A percentile compares a stretch with the other conserved stretches of the same genome.
Conservation (phyloP, 2,113 vertebrate species). For the Peromyscus maniculatus region DNA sequence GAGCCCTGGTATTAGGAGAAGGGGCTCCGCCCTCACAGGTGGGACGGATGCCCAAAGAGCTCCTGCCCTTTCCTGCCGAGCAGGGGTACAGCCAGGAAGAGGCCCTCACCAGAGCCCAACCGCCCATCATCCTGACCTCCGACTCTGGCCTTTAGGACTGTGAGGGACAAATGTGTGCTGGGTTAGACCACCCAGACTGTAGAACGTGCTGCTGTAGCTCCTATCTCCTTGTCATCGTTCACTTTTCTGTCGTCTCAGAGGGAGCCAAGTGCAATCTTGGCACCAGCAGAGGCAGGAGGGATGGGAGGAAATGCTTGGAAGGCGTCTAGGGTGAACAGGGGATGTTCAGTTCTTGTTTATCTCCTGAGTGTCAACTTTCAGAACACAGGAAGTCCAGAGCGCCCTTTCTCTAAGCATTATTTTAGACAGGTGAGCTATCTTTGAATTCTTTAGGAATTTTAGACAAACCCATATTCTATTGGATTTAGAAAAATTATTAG, state of each 20-base stretch:
- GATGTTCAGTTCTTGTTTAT: not conserved
- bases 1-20: not conserved
- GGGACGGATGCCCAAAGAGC: not conserved
- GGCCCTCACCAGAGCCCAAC: not conserved
- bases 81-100: not conserved
- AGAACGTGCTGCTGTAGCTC: not conserved
- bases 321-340: not conserved
- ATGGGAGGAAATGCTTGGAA: conserved; percentile 17
- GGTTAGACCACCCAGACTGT: not conserved
- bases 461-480: not conserved
- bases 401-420: not conserved
- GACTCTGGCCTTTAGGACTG: not conserved
- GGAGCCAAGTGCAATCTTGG: conserved; percentile 24
- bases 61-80: not conserved
- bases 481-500: not conserved
- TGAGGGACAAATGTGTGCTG: not conserved
- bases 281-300: not conserved
- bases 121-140: not conserved
- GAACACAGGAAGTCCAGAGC: conserved; percentile 22
- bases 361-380: conserved; percentile 25
- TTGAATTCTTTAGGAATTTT: not conserved
- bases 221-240: not conserved
- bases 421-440: not conserved
- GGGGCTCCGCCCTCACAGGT: not conserved
- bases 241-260: not conserved